A percentile compares a stretch with the other conserved stretches of the same genome.
phyloP scores from a whole-genome alignment of 2,797 vertebrate species.

The Poeciliopsis infans region DNA sequence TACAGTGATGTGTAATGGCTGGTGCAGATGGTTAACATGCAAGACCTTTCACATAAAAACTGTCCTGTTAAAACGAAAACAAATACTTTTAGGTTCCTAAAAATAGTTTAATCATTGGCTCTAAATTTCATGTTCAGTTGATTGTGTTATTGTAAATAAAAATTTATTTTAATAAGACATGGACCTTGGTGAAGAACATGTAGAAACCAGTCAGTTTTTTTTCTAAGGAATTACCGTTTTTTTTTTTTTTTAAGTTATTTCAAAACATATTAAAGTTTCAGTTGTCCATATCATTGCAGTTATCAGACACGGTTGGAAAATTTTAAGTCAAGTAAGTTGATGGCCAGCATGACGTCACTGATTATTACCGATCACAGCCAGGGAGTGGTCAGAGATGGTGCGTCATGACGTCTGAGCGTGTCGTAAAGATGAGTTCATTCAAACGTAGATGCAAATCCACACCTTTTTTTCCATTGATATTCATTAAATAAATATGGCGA shows the following conservation, averaged over 20 bases:
- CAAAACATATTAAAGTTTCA: background rate
- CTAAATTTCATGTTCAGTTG: background rate
- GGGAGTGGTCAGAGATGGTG: background rate
- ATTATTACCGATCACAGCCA: background rate
- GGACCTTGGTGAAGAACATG: background rate
- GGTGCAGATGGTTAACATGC: background rate
- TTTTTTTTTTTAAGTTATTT: background rate
- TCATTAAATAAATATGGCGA: background rate
- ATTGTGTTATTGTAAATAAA: background rate
- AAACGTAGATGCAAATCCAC: background rate
- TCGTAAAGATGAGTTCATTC: background rate
- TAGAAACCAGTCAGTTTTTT: background rate
- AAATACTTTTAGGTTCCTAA: too few species aligned
- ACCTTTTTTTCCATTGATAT: background rate
- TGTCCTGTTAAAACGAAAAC: background rate
- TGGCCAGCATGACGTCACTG: background rate
- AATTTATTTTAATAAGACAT: background rate
- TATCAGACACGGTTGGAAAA: background rate
- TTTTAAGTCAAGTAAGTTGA: background rate
- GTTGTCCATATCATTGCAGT: background rate
- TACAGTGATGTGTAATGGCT: background rate
- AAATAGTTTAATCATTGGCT: too few species aligned
- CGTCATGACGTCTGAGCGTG: background rate
- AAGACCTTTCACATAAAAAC: background rate
- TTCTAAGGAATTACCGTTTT: background rate